Evolutionary conservation across 2,797 vertebrate species (phyloP), one percentile per base, ranked within the genome.

Genomic region (Vireo griseus): DNA sequence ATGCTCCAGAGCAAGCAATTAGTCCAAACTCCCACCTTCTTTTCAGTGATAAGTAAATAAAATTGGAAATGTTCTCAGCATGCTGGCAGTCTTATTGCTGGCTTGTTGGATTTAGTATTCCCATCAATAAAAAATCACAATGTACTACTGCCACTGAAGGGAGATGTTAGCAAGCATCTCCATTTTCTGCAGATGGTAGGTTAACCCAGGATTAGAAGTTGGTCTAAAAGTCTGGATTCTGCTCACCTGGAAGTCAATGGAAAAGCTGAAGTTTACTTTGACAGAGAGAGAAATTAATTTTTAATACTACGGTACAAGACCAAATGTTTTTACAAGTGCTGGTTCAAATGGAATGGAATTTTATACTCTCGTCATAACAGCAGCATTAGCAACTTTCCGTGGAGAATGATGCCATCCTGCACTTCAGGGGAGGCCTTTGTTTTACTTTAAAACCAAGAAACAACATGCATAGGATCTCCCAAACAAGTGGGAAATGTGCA

Each of bases 351-450:
- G 39, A 68, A 40, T 33, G 67, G 61, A 75, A 76, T 18, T 87
- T 52, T 9, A 63, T 3, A 61, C 0, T 0, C 61, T 78, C 1
- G 0, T 14, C 0, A 0, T 15, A 59, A 62, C 33, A 66, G 50
- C 2, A 2, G 66, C 0, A 0, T 51, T 39, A 69, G 48, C 40
- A 77, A 26, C 66, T n/a, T 63, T 37, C 67, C 26, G 31, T 12
- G 52, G 54, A 78, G 42, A 80, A 76, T 0, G 1, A 45, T 59
- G 45, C 19, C 55, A 39, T 55, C 54, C 47, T 68, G 63, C 4
- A 1, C 54, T 33, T 16, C 57, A 22, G 24, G 28, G 20, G 24
- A 17, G 11, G 24, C 24, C 22, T 59, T 25, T 40, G 40, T 22
- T 90, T 68, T 51, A 58, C 26, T 55, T 37, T 33, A 45, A 81